Base-by-base conservation (phyloP, 2,113 vertebrate genomes). In the Cebidichthys violaceus region DNA sequence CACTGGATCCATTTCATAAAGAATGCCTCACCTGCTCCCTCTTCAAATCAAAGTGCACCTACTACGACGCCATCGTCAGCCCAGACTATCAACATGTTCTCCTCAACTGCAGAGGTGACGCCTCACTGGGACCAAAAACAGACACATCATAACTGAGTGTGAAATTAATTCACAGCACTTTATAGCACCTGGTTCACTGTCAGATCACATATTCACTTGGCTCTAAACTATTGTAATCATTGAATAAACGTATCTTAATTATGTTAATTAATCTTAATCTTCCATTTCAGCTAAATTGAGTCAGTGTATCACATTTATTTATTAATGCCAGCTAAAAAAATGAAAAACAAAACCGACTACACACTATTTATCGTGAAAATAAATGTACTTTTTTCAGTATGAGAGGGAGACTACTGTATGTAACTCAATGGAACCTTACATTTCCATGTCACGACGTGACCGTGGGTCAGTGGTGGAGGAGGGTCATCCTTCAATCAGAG, bases 21-120 rank as follows among this genome's bases (percentile, higher is more conserved):
- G 79, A 90, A 20, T 95, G 95, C 52, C 87, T 95, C 82, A 94
- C 86, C 55, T 95, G 95, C 85, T 87, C 83, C 27, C 82, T 95
- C 27, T 92, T 92, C 86, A 89, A 67, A 67, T 75, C 80, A 9
- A 79, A 75, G 18, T 95, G 94, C 73, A 82, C 85, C 22, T 95
- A 75, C 85, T 94, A 91, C 5, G 86, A 92, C 2, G 75, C 90
- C 0, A 13, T 55, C 20, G 27, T 95, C 79, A 93, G 92, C 73
- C 81, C 92, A 0, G 54, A 75, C 78, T 59, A 62, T 22, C 91
- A 89, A 9, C 77, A 93, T 1, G 90, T 94, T 13, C 82, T 95
- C 10, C 93, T 95, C 74, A 86, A 69, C 85, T 95, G 94, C 71
- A 90, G 83, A 93, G 95, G 95, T 95, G 76, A 24, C 2, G 0